Percentiles rank a stretch among this genome's conserved stretches.
These are phyloP conservation scores for Onychostruthus taczanowskii DNA, from an alignment of 2,113 vertebrate genomes.

Conservation along the genomic window DNA sequence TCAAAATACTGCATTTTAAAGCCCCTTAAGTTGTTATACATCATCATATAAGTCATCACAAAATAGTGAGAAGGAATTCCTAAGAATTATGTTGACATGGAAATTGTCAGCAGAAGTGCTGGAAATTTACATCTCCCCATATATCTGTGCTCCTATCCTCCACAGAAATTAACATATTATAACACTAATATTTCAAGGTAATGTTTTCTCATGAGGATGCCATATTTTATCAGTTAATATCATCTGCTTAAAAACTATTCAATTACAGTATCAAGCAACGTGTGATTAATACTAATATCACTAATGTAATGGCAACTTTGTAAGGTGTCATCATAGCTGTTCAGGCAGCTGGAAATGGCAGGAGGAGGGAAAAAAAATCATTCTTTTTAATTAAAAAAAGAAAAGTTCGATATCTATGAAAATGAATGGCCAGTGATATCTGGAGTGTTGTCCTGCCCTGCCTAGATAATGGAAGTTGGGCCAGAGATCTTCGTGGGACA, in stretches of 20 bases:
- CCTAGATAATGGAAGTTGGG: not conserved
- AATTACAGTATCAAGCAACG: conserved; percentile 76
- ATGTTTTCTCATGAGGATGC: conserved; percentile 81
- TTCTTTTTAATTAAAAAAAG: conserved; percentile 28
- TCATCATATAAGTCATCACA: conserved; percentile 84
- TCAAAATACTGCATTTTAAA: conserved; percentile 84
- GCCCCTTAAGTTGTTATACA: conserved; percentile 81
- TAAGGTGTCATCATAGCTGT: conserved; percentile 25
- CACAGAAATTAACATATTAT: conserved; percentile 84
- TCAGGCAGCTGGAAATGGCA: not conserved
- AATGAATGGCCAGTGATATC: not conserved
- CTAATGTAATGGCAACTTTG: conserved; percentile 35
- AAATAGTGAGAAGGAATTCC: conserved; percentile 77
- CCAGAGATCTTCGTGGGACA: not conserved
- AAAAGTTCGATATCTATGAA: not conserved
- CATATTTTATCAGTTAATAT: conserved; percentile 85
- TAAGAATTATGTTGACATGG: conserved; percentile 81
- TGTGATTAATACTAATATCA: conserved; percentile 77
- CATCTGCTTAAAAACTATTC: conserved; percentile 76
- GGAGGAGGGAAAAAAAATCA: not conserved
- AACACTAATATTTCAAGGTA: conserved; percentile 84
- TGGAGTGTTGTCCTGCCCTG: not conserved
- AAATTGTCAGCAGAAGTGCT: conserved; percentile 80
- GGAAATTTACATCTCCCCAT: conserved; percentile 79
- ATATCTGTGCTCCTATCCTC: conserved; percentile 74